Percentiles rank a stretch among this genome's conserved stretches.
Conservation (phyloP, 2,888 invertebrate genomes). For the Agonopterix arenella region DNA sequence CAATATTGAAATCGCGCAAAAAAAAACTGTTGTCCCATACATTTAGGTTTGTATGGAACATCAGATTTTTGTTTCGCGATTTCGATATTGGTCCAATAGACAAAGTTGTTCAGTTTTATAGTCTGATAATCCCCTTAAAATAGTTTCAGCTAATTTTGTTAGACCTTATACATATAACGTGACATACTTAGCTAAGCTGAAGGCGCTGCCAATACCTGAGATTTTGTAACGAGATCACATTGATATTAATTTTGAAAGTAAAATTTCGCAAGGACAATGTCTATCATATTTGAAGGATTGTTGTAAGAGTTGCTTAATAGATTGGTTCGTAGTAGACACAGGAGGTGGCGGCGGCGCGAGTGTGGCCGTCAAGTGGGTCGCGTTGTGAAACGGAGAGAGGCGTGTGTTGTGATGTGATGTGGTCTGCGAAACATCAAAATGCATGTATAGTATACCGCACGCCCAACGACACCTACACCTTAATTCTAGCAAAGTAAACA, state of each 20-base stretch:
- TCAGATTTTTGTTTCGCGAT: no score
- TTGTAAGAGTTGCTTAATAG: conserved; percentile 8
- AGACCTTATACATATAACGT: no score
- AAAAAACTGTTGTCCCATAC: no score
- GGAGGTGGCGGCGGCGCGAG: conserved; percentile 18
- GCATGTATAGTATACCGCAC: conserved; percentile 3
- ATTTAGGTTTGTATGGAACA: no score
- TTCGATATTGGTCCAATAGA: no score
- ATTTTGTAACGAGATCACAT: conserved; percentile 16
- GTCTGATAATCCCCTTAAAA: no score
- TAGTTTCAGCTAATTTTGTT: no score
- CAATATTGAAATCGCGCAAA: no score
- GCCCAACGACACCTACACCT: not conserved
- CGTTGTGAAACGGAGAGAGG: conserved; percentile 47
- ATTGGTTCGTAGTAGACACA: conserved; percentile 12
- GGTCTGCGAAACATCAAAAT: conserved; percentile 11
- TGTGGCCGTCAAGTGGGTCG: conserved; percentile 36
- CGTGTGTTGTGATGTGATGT: conserved; percentile 17
- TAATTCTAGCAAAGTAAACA: no score
- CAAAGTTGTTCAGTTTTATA: no score
- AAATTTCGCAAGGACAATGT: conserved; percentile 22
- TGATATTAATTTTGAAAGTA: conserved; percentile 26
- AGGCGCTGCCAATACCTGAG: not conserved
- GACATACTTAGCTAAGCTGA: no score
- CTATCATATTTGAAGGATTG: conserved; percentile 23